Conservation (phyloP, 2,113 vertebrate species). For the Malaclemys terrapin region DNA sequence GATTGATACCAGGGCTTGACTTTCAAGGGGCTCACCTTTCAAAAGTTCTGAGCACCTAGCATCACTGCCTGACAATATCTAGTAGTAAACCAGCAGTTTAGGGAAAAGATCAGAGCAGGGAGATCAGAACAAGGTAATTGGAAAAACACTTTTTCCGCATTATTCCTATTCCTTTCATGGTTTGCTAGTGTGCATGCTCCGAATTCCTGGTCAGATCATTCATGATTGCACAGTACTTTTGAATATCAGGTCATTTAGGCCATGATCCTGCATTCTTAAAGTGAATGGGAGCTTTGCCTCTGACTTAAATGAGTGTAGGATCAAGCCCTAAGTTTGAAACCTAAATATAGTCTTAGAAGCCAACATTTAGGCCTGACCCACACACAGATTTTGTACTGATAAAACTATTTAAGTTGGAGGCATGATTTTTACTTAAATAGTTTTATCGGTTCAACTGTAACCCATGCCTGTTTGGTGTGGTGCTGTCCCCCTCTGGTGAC, state of each 20-base stretch:
- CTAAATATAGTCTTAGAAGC: not conserved
- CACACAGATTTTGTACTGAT: not conserved
- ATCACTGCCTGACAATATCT: not conserved
- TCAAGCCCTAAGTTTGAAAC: conserved; percentile 4
- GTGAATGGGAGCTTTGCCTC: not conserved
- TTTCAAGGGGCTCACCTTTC: not conserved
- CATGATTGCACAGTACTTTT: not conserved
- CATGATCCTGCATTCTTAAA: not conserved
- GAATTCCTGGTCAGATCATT: not conserved
- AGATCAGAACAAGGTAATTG: not conserved
- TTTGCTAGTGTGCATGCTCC: not conserved
- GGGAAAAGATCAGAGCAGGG: not conserved
- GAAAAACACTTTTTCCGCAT: not conserved
- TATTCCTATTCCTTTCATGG: not conserved
- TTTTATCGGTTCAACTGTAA: not conserved
- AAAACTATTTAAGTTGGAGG: not conserved
- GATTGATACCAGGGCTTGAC: not conserved
- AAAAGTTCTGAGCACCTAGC: conserved; percentile 21
- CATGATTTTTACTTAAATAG: not conserved
- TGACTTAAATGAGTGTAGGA: conserved; percentile 6
- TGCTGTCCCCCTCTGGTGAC: too few species aligned
- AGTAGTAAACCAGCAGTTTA: not conserved
- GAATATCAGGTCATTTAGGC: not conserved
- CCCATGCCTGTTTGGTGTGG: not conserved
- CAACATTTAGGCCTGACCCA: not conserved